Conservation (phyloP, 2,113 vertebrate species). For the Nothobranchius kuhntae region DNA sequence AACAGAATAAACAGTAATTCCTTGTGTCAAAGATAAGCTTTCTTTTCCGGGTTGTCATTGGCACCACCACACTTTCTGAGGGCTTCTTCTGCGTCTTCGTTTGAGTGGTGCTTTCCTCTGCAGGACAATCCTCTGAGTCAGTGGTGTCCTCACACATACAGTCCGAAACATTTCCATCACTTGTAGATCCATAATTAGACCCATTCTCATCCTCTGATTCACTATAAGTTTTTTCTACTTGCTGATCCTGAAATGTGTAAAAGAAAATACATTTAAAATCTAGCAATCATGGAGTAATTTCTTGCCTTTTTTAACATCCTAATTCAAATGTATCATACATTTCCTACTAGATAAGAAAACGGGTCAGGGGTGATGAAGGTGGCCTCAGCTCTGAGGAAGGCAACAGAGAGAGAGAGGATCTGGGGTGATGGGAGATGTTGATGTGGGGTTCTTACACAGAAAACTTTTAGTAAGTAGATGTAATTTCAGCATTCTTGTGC, state of each 20-base stretch:
- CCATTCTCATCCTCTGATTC: slow-evolving; percentile 16
- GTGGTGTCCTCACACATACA: not conserved
- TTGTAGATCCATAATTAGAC: slow-evolving; percentile 13
- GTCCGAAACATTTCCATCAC: slow-evolving; percentile 30
- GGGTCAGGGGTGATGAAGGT: no score
- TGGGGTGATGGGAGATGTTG: no score
- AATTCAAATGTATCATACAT: not conserved
- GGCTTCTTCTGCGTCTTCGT: not conserved
- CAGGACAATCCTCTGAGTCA: not conserved
- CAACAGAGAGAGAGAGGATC: no score
- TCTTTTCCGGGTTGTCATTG: not conserved
- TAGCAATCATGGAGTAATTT: not conserved
- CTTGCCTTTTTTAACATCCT: not conserved
- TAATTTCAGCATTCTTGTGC: no score
- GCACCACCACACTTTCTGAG: slow-evolving; percentile 7
- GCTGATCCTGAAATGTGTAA: slow-evolving; percentile 1
- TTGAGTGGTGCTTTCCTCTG: not conserved
- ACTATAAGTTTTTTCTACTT: slow-evolving; percentile 1
- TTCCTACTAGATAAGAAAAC: no score
- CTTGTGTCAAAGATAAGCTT: not conserved
- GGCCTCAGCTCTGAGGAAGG: no score
- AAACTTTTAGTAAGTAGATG: no score
- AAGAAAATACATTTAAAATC: not conserved
- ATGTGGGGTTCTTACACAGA: no score
- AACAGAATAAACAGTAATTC: slow-evolving; percentile 66